These are phyloP conservation scores for Nestor notabilis DNA, from an alignment of 2,113 vertebrate species.

Conservation along the genomic window DNA sequence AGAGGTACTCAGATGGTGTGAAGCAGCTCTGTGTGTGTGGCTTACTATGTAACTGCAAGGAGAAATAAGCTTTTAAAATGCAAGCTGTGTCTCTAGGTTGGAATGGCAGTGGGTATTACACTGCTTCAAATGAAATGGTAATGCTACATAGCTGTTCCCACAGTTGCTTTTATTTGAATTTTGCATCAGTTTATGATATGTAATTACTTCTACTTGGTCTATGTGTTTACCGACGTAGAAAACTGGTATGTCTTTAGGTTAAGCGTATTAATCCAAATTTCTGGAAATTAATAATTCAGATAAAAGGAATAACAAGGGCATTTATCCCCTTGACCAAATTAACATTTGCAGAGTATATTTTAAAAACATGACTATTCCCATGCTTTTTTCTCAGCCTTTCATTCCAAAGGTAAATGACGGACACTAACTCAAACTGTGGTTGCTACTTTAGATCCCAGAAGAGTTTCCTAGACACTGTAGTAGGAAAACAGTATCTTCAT, in stretches of 20 bases:
- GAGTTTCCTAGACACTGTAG: not conserved
- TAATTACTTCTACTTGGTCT: not conserved
- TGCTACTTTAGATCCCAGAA: not conserved
- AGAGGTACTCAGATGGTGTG: accelerated
- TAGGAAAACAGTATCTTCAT: not conserved
- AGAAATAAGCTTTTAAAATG: not conserved
- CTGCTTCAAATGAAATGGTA: not conserved
- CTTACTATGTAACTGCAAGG: not conserved
- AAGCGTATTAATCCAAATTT: not conserved
- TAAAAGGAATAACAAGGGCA: not conserved
- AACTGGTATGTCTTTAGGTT: not conserved
- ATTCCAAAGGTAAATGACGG: not conserved
- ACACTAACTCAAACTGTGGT: not conserved
- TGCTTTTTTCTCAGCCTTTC: not conserved
- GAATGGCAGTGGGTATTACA: not conserved
- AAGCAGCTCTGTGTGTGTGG: not conserved
- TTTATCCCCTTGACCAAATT: not conserved
- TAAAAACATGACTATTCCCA: not conserved
- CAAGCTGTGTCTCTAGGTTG: not conserved
- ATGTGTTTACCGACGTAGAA: not conserved
- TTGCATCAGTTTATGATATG: accelerated
- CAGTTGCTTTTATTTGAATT: not conserved
- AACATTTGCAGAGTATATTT: not conserved
- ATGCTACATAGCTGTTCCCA: not conserved
- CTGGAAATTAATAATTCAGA: not conserved